phyloP scores from a whole-genome alignment of 2,888 invertebrate genomes.

The Scaptomyza tumidula region DNA sequence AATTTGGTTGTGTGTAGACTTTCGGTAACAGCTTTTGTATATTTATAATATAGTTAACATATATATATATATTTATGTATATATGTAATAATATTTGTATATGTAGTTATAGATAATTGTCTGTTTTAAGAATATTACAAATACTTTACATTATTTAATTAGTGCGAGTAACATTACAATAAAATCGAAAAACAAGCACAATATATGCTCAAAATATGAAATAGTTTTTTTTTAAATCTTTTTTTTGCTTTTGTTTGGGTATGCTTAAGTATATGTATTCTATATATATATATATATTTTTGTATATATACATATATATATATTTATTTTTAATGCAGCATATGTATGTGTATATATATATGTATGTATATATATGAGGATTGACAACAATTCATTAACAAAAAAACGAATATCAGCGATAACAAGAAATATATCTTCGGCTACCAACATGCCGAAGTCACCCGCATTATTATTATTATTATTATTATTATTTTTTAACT shows the following conservation, averaged over 20 bases:
- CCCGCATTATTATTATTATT: constrained; percentile 18
- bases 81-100: constrained; percentile 54
- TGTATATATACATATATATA: constrained; percentile 18
- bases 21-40: constrained; percentile 40
- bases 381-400: constrained; percentile 45
- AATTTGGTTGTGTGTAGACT: constrained; percentile 28
- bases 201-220: constrained; percentile 64
- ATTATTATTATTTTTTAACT: constrained; percentile 8
- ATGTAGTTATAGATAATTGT: constrained; percentile 57
- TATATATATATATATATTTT: constrained; percentile 26
- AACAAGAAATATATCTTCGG: constrained; percentile 59
- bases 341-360: constrained; percentile 25
- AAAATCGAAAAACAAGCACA: constrained; percentile 73
- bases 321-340: constrained; percentile 30
- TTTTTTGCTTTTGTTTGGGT: constrained; percentile 20
- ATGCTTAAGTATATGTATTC: constrained; percentile 32
- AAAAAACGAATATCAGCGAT: constrained; percentile 53
- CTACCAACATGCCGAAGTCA: constrained; percentile 31
- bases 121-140: constrained; percentile 55
- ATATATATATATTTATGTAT: constrained; percentile 4
- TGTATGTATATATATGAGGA: constrained; percentile 27
- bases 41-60: constrained; percentile 30
- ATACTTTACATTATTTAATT: constrained; percentile 69
- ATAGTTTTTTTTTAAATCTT: constrained; percentile 24
- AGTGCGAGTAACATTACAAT: constrained; percentile 77